These are phyloP conservation scores for Pristionchus maxplancki DNA, from an alignment of 2,888 invertebrate species.

Conservation along the genomic window DNA sequence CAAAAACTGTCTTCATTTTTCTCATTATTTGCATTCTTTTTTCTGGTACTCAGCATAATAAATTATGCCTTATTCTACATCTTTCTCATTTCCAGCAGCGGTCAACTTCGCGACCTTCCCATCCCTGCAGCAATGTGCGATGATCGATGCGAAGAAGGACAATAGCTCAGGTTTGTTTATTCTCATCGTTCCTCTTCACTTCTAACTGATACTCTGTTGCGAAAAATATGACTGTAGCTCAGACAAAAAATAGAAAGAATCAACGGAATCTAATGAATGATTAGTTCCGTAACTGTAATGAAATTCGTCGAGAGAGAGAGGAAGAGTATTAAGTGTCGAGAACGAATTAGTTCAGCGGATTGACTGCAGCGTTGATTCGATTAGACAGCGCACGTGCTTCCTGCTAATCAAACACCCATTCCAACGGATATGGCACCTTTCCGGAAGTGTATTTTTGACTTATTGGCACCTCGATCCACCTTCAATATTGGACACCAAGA, in stretches of 20 bases:
- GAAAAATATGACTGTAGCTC: no score
- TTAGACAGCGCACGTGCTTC: background rate
- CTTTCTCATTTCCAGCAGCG: background rate
- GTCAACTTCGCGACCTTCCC: constrained; percentile 65
- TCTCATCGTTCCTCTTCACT: no score
- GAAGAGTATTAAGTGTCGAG: background rate
- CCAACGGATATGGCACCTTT: background rate
- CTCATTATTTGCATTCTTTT: no score
- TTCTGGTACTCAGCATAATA: background rate
- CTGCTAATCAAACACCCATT: background rate
- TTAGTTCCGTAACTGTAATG: background rate
- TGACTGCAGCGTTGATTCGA: constrained; percentile 3
- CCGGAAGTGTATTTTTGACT: background rate
- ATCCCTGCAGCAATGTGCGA: constrained; percentile 35
- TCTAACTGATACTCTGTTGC: background rate
- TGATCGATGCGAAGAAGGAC: constrained; percentile 51
- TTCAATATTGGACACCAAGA: no score
- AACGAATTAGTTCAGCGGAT: background rate
- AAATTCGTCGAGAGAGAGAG: background rate
- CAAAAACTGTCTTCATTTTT: no score
- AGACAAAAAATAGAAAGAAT: no score
- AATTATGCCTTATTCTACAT: background rate
- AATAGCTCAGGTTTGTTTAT: constrained; percentile 19
- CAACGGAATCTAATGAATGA: no score
- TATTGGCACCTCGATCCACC: no score